Percentiles rank a stretch among this genome's conserved stretches.
These are phyloP conservation scores for Aplochiton taeniatus DNA, from an alignment of 2,797 vertebrate genomes.

Conservation along the genomic window DNA sequence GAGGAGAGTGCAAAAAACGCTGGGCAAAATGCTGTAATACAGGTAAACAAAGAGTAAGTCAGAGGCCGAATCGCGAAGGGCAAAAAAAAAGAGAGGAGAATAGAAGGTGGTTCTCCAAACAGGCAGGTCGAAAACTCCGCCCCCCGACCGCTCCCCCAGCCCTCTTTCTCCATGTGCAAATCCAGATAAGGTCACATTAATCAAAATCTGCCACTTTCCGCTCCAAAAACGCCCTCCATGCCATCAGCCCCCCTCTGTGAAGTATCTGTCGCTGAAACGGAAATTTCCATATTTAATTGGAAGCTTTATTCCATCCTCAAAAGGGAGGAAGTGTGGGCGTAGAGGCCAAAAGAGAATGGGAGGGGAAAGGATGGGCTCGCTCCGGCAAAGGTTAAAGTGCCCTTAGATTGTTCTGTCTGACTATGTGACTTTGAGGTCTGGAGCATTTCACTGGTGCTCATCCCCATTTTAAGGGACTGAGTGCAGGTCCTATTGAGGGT, in stretches of 20 bases:
- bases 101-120: neutral
- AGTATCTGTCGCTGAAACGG: slow-evolving; percentile 87
- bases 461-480: too few species aligned
- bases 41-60: slow-evolving; percentile 21
- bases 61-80: slow-evolving; percentile 1
- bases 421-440: too few species aligned
- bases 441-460: too few species aligned
- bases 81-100: slow-evolving; percentile 72
- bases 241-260: slow-evolving; percentile 77
- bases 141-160: slow-evolving; percentile 69
- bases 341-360: slow-evolving; percentile 75
- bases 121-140: slow-evolving; percentile 40
- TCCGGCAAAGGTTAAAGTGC: too few species aligned
- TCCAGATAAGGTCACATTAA: slow-evolving; percentile 83
- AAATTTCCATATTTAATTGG: slow-evolving; percentile 97
- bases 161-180: slow-evolving; percentile 76
- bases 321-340: slow-evolving; percentile 83
- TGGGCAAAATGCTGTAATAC: slow-evolving; percentile 9
- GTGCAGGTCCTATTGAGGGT: too few species aligned
- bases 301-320: slow-evolving; percentile 85
- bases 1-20: slow-evolving; percentile 5
- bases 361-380: slow-evolving; percentile 36
- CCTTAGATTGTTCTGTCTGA: slow-evolving; percentile 58
- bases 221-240: slow-evolving; percentile 65
- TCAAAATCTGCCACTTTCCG: slow-evolving; percentile 74